A percentile compares a stretch with the other conserved stretches of the same genome.
These are phyloP conservation scores for Drosophila pegasa DNA, from an alignment of 2,888 invertebrate genomes.

Conservation along the genomic window DNA sequence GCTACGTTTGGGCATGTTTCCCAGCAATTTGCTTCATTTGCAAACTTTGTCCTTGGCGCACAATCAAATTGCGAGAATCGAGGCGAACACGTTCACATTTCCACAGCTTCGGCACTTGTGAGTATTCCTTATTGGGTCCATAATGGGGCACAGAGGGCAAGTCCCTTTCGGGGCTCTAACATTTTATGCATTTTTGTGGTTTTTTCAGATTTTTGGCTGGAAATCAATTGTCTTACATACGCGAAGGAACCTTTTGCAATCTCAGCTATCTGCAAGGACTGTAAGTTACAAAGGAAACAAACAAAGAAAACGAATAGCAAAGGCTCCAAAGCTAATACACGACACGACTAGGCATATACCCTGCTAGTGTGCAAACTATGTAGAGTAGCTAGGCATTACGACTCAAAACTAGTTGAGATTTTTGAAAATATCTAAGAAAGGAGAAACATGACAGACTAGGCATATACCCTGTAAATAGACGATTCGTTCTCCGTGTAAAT, in stretches of 20 bases:
- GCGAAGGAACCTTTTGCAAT: slow-evolving; percentile 85
- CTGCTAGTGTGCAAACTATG: not conserved
- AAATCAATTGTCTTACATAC: slow-evolving; percentile 85
- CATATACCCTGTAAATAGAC: slow-evolving; percentile 6
- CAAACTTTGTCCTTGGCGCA: slow-evolving; percentile 85
- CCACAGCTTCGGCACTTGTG: slow-evolving; percentile 85
- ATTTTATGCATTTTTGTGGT: not conserved
- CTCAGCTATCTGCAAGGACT: slow-evolving; percentile 84
- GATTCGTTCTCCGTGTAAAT: slow-evolving; percentile 6
- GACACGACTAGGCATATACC: slow-evolving; percentile 26
- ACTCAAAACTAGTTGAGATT: not conserved
- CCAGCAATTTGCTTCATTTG: slow-evolving; percentile 79
- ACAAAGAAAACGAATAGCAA: not conserved
- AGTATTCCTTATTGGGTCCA: slow-evolving; percentile 71
- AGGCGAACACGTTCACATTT: slow-evolving; percentile 81
- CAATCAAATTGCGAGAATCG: slow-evolving; percentile 83
- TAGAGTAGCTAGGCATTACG: not conserved
- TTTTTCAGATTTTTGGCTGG: slow-evolving; percentile 86
- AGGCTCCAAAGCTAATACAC: not conserved
- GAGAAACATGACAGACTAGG: not conserved
- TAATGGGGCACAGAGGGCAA: no score
- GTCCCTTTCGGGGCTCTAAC: not conserved
- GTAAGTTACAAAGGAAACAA: slow-evolving; percentile 69
- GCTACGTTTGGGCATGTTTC: slow-evolving; percentile 83
- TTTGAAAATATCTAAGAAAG: not conserved